A percentile compares a stretch with the other conserved stretches of the same genome.
phyloP scores from a whole-genome alignment of 2,888 invertebrate species.

The Meloe dianella region DNA sequence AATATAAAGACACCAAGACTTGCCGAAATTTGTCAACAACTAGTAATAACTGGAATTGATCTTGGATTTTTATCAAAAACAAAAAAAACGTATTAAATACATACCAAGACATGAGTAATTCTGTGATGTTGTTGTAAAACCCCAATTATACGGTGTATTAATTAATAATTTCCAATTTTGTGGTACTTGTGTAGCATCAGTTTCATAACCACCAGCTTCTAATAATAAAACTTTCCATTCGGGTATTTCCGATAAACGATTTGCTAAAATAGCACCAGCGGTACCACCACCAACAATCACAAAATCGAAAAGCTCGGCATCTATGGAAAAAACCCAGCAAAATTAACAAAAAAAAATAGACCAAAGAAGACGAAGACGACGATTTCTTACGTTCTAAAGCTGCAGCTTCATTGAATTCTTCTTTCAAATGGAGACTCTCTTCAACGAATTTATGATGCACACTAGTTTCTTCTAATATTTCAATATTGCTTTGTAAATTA shows the following conservation, averaged over 20 bases:
- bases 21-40: no score
- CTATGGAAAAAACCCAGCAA: not conserved
- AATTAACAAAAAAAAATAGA: not conserved
- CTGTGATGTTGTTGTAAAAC: constrained; percentile 62
- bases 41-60: no score
- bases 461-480: not conserved
- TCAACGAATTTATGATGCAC: not conserved
- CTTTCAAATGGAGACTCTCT: not conserved
- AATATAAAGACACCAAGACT: no score
- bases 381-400: not conserved
- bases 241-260: constrained; percentile 36
- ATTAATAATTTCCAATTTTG: not conserved
- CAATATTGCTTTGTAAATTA: constrained; percentile 34
- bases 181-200: constrained; percentile 36
- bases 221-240: constrained; percentile 38
- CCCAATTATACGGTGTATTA: constrained; percentile 60
- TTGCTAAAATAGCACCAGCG: constrained; percentile 48
- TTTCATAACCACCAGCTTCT: constrained; percentile 52
- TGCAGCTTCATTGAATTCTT: not conserved
- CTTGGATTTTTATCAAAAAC: no score
- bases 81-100: not conserved
- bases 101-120: constrained; percentile 57
- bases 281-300: constrained; percentile 62
- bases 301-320: constrained; percentile 48
- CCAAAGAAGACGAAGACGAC: not conserved